A percentile compares a stretch with the other conserved stretches of the same genome.
These are phyloP conservation scores for Xenopus borealis DNA, from an alignment of 2,113 vertebrate genomes.

Conservation along the genomic window DNA sequence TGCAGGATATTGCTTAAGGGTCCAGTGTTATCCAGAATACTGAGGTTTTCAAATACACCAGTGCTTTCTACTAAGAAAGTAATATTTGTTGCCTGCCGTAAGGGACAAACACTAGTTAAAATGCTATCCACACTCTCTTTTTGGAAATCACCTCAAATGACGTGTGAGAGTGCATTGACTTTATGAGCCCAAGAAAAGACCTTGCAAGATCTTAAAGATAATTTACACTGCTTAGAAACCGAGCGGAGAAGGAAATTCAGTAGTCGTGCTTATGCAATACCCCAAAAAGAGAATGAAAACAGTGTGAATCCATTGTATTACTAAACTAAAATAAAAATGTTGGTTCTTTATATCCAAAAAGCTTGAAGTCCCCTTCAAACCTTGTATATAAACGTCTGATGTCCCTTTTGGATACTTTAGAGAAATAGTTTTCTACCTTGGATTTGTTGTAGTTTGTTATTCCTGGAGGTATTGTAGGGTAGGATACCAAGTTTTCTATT, in stretches of 20 bases:
- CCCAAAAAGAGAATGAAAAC: slow-evolving; percentile 39
- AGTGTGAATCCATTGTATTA: slow-evolving; percentile 30
- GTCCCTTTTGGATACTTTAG: slow-evolving; percentile 85
- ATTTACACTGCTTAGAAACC: too few relatives aligned
- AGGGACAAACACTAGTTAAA: too few relatives aligned
- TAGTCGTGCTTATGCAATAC: slow-evolving; percentile 42
- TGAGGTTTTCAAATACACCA: background rate
- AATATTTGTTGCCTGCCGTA: too few relatives aligned
- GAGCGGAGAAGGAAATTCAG: slow-evolving; percentile 1
- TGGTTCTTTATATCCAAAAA: slow-evolving; percentile 89
- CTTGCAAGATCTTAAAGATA: too few relatives aligned
- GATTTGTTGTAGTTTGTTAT: slow-evolving; percentile 91
- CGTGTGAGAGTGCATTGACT: too few relatives aligned
- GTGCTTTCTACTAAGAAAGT: too few relatives aligned
- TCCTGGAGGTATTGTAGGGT: slow-evolving; percentile 88
- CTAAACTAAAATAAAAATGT: slow-evolving; percentile 81
- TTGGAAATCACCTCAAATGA: too few relatives aligned
- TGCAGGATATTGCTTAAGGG: background rate
- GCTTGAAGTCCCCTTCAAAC: slow-evolving; percentile 88
- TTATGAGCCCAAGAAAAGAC: too few relatives aligned
- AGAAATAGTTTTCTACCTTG: slow-evolving; percentile 90
- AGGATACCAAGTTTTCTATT: slow-evolving; percentile 81
- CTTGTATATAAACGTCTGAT: slow-evolving; percentile 80
- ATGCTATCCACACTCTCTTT: too few relatives aligned
- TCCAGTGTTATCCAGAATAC: background rate